Evolutionary conservation across 1,140 invertebrate genomes (phyloP), one percentile per base, ranked within the genome.

Genomic region (Bombus pascuorum): DNA sequence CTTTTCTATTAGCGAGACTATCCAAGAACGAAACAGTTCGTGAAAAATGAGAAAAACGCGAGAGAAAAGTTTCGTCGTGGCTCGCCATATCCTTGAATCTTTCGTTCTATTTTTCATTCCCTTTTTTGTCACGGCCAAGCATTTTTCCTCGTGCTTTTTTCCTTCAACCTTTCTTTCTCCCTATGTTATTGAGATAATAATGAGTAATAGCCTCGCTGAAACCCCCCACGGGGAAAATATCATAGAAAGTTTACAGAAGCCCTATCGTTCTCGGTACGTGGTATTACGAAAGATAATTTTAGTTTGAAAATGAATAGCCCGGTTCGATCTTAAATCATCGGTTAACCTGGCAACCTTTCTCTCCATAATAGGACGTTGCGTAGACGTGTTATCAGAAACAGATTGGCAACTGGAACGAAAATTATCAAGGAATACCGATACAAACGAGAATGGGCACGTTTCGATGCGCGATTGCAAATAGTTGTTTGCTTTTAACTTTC

Each of bases 321-420:
- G 32, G 47, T 18, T 42, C 37, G 53, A 70, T 80, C 47, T 80
- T 85, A 80, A 80, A 85, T 80, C 83, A 80, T 42, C 57, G 76
- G 37, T 47, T 72, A 85, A 53, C 75, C 76, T n/a, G 53, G 39
- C 53, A 37, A 72, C 66, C 83, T 72, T 73, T 59, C 18, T 18
- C 22, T 34, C 15, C n/a, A 34, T 71, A 84, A 79, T 79, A 12
- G 39, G 15, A 37, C 6, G 22, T 59, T 32, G 42, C 73, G 59
- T n/a, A 68, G 8, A 3, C 13, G 47, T 9, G 28, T 57, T 79
- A 79, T 62, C 66, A 22, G 10, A 57, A 57, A 18, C 28, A 32
- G 15, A 66, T 73, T 47, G 39, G 39, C 12, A n/a, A n/a, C 47
- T 47, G 22, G 25, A 74, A 37, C 39, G 62, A 83, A 28, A 57